phyloP scores from a whole-genome alignment of 2,113 vertebrate genomes.

The Pagrus major region DNA sequence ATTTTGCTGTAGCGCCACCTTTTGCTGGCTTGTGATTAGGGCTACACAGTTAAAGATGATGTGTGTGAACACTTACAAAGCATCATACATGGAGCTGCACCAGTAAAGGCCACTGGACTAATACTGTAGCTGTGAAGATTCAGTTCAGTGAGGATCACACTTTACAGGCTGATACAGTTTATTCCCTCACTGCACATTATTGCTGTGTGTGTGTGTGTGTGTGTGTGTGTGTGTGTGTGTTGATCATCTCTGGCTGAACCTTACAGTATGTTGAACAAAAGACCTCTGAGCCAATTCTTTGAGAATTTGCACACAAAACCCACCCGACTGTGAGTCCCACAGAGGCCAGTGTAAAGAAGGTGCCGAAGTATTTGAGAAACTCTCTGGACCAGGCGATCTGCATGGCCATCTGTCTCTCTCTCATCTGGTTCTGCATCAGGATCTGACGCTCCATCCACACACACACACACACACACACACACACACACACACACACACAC shows the following conservation, averaged over 20 bases:
- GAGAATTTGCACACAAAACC: conserved; percentile 8
- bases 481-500: conserved; percentile 15
- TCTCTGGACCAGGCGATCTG: conserved; percentile 92
- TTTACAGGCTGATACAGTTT: background rate
- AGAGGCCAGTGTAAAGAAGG: conserved; percentile 85
- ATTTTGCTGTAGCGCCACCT: background rate
- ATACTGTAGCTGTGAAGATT: conserved; percentile 11
- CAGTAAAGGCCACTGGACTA: conserved; percentile 27
- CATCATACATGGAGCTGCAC: background rate
- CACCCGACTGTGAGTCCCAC: conserved; percentile 86
- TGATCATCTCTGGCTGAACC: background rate
- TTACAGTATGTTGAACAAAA: background rate
- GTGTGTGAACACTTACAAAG: background rate
- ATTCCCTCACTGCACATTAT: background rate
- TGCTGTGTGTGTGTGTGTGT: no score
- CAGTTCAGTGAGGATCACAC: conserved; percentile 17
- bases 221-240: background rate
- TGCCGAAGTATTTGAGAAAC: conserved; percentile 90
- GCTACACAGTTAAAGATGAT: background rate
- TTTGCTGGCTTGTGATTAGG: background rate
- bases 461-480: background rate
- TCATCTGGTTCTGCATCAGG: conserved; percentile 92
- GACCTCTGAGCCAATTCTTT: background rate
- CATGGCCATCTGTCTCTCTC: conserved; percentile 91
- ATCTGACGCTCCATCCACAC: conserved; percentile 91